phyloP scores from a whole-genome alignment of 1,140 invertebrate species.

The Apocrypta bakeri region DNA sequence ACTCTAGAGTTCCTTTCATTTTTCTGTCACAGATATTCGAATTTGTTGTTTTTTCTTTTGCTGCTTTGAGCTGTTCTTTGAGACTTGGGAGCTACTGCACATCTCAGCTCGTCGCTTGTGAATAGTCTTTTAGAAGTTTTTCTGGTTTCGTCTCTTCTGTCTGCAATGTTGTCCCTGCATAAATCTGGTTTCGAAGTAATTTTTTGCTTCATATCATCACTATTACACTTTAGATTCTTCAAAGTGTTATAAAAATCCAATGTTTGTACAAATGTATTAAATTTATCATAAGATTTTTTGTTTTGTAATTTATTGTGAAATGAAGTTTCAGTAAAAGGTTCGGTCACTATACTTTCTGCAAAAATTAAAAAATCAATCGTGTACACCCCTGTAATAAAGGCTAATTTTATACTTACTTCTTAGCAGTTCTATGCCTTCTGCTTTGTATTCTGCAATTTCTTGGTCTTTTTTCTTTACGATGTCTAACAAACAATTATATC shows the following conservation, averaged over 20 bases:
- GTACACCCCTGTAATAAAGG: no score
- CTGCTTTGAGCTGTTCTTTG: conserved; percentile 9
- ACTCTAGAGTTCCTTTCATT: conserved; percentile 10
- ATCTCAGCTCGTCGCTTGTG: conserved; percentile 25
- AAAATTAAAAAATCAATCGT: conserved; percentile 32
- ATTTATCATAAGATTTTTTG: conserved; percentile 26
- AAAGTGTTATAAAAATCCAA: conserved; percentile 50
- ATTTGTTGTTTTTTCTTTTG: conserved; percentile 14
- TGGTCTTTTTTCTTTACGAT: conserved; percentile 65
- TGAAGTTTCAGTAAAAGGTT: conserved; percentile 59
- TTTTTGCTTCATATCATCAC: background rate
- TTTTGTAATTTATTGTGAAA: conserved; percentile 44
- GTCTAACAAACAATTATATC: conserved; percentile 58
- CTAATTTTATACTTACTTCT: conserved; percentile 59
- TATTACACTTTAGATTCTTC: background rate
- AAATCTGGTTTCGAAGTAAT: background rate
- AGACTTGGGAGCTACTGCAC: background rate
- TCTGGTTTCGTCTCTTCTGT: background rate
- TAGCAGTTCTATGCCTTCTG: conserved; percentile 63
- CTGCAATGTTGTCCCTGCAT: background rate
- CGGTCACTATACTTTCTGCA: conserved; percentile 64
- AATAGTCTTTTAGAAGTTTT: background rate
- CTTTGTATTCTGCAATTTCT: conserved; percentile 69
- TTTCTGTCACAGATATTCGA: background rate
- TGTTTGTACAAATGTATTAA: conserved; percentile 48